A percentile compares a stretch with the other conserved stretches of the same genome.
phyloP scores from a whole-genome alignment of 2,797 vertebrate genomes.

The Enteromius anoplus region DNA sequence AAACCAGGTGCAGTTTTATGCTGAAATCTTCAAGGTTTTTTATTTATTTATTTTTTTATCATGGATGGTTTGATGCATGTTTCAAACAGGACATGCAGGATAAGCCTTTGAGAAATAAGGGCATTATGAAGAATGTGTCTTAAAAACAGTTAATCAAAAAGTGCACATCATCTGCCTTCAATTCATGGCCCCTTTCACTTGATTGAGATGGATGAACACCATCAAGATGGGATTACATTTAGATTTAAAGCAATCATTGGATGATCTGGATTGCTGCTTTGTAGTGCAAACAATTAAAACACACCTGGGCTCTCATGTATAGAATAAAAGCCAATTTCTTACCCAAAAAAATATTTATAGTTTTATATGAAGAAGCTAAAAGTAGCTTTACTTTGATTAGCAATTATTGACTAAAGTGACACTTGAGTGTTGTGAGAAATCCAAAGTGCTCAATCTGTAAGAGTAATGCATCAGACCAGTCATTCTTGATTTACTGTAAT shows the following conservation, averaged over 20 bases:
- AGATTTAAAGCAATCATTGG: conserved; percentile 4
- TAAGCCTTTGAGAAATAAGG: neutral
- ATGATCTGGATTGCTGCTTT: conserved; percentile 15
- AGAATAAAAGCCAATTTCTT: neutral
- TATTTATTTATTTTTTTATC: neutral
- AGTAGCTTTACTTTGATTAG: neutral
- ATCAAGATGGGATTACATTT: conserved; percentile 39
- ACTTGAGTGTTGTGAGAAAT: neutral
- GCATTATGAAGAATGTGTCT: neutral
- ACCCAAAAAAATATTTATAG: neutral
- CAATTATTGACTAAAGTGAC: neutral
- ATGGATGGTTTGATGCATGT: neutral
- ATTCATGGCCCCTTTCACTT: conserved; percentile 31
- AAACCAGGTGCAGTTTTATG: conserved; percentile 30
- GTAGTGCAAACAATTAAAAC: conserved; percentile 29
- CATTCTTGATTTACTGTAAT: neutral
- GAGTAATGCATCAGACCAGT: neutral
- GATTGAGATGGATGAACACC: conserved; percentile 23
- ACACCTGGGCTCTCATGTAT: neutral
- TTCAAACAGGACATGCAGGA: neutral
- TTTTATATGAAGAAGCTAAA: neutral
- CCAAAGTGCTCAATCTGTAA: neutral
- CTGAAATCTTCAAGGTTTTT: conserved; percentile 9
- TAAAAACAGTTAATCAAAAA: conserved; percentile 29
- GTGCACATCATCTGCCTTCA: conserved; percentile 10